phyloP scores from a whole-genome alignment of 2,888 invertebrate genomes.

The Mesochorus sp. region DNA sequence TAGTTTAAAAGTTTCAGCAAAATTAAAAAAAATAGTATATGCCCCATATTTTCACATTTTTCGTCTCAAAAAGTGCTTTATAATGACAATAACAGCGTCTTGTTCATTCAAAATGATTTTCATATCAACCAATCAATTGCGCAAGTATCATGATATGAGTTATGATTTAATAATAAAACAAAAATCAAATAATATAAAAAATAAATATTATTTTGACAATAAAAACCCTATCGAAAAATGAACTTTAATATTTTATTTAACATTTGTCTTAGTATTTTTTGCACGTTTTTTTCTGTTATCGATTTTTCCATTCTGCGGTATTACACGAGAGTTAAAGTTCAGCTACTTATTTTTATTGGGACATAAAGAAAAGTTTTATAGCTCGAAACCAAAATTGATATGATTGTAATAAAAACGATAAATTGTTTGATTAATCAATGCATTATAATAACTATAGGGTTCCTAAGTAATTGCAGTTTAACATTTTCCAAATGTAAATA shows the following conservation, averaged over 20 bases:
- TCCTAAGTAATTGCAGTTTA: not conserved
- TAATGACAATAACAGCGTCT: too few species aligned
- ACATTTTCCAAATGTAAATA: not conserved
- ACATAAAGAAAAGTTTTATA: not conserved
- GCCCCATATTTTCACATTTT: not conserved
- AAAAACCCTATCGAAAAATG: too few species aligned
- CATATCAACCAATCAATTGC: too few species aligned
- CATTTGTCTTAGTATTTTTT: not conserved
- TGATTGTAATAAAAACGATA: not conserved
- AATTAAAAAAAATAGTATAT: not conserved
- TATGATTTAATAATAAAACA: too few species aligned
- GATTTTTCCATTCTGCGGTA: not conserved
- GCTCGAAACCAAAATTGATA: not conserved
- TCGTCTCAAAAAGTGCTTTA: too few species aligned
- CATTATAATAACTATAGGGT: not conserved
- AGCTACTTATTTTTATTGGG: constrained; percentile 9
- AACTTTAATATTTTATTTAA: too few species aligned
- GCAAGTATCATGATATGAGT: too few species aligned
- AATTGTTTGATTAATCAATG: not conserved
- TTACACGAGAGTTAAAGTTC: not conserved
- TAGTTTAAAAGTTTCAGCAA: not conserved
- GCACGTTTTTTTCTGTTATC: not conserved
- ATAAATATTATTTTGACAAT: too few species aligned
- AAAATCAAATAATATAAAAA: too few species aligned
- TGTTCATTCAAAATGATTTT: too few species aligned